Evolutionary conservation across 1,140 invertebrate species (phyloP), one percentile per base, ranked within the genome.

Genomic region (Papilio polyxenes): DNA sequence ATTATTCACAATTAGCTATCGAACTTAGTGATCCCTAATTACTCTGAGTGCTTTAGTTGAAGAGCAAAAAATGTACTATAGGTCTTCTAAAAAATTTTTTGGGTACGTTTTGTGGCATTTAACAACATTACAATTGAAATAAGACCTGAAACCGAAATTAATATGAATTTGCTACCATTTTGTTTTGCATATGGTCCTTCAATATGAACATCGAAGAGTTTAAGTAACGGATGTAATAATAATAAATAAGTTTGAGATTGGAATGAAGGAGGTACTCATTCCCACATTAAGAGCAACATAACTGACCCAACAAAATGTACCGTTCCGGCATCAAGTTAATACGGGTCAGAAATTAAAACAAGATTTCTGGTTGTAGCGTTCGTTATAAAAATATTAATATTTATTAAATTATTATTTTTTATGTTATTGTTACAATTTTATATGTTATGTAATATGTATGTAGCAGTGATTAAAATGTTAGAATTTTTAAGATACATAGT

Each of bases 211-310:
- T 17, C 37, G 72, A 31, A 74, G 9, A 15, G 72, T 77, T 51
- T 4, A 51, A 77, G 2, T 77, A 31, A 20, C 75, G 75, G 75
- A 77, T 77, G 75, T 77, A 51, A 77, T 53, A 37, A 31, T 31
- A 31, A 31, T 31, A 77, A 76, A 56, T 77, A 56, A 77, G 23
- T 20, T 77, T 20, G 48, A 77, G 9, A n/a, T 9, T 23, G 48
- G 48, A 20, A 37, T 23, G 9, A n/a, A 51, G 48, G 23, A 15
- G 44, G 48, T 56, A 79, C 17, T 79, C 77, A 79, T 79, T 79
- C 77, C 77, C 77, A 79, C 77, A 79, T 79, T 79, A 79, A 79
- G 77, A 79, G 51, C 77, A 79, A 79, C 77, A 62, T 62, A 62
- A 62, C 56, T 62, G 77, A 62, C 77, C 77, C 77, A 79, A 79